Base-by-base conservation (phyloP, 2,797 vertebrate genomes). In the Crocidura indochinensis region DNA sequence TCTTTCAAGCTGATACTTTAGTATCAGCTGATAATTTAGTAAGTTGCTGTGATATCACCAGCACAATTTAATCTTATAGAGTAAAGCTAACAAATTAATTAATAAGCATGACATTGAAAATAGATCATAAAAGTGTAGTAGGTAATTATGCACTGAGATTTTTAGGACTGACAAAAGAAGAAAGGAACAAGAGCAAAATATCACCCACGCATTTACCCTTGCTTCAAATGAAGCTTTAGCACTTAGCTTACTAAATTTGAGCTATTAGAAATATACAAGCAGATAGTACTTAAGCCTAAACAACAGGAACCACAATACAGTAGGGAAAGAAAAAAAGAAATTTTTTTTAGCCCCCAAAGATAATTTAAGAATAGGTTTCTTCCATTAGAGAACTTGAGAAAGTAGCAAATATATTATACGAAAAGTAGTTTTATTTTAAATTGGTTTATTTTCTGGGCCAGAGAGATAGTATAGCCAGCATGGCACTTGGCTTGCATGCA, bases 71-170 rank as follows among this genome's bases (percentile, higher is more conserved):
- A 90, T 85, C 91, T 87, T 56, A 53, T 88, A 92, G 60, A 69
- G 38, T 29, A 24, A 92, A 92, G 71, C 68, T 94, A 38, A 91
- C 60, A 84, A 87, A 76, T 44, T 92, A 91, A 91, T 49, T 92
- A 96, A 92, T 85, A 10, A 65, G 8, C 8, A 82, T 8, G 12
- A 29, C 19, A 87, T 92, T 88, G 84, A 87, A 90, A 90, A 11
- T 65, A 76, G n/a, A 27, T 11, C 86, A 56, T 10, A 56, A 0
- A 87, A 71, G 47, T 15, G 82, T 2, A 83, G 17, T 79, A 51
- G 31, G 69, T 78, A 84, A 86, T 77, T 27, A 92, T 93, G 81
- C 51, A 71, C 10, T 51, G 47, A 91, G 29, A 60, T 44, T 94
- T 90, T n/a, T 91, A 78, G 86, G 56, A 56, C 1, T 38, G 67